Conservation (phyloP, 1,140 invertebrate species). For the Aleiodes sp. region DNA sequence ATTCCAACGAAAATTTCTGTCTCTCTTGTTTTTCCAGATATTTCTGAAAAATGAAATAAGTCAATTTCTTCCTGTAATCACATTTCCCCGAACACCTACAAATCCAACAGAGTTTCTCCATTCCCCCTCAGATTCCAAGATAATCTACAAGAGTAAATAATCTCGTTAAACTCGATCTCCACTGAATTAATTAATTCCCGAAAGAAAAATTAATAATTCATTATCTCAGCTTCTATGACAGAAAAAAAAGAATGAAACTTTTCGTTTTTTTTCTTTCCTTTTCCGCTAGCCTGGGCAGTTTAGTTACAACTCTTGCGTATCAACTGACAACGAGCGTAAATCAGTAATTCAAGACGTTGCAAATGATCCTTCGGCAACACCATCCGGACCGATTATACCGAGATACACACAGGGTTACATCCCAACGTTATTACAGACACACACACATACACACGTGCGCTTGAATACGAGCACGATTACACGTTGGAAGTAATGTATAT, state of each 20-base stretch:
- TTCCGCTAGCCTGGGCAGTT: slow-evolving; percentile 34
- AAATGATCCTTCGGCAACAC: slow-evolving; percentile 49
- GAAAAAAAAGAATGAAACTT: too few species aligned
- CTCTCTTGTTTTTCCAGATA: too few species aligned
- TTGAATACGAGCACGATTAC: slow-evolving; percentile 19
- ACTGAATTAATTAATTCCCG: neutral
- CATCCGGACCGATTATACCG: slow-evolving; percentile 44
- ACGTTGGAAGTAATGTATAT: slow-evolving; percentile 24
- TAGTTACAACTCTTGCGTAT: slow-evolving; percentile 45
- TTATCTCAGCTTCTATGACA: too few species aligned
- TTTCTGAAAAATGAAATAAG: too few species aligned
- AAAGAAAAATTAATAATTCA: too few species aligned
- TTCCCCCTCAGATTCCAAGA: too few species aligned
- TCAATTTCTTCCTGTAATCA: too few species aligned
- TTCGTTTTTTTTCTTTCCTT: neutral
- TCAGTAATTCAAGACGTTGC: slow-evolving; percentile 51
- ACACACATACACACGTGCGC: slow-evolving; percentile 36
- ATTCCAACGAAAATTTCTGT: too few species aligned
- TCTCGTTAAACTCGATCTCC: neutral
- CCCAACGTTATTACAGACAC: slow-evolving; percentile 18
- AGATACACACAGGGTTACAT: slow-evolving; percentile 37
- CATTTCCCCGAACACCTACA: too few species aligned
- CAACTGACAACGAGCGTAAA: slow-evolving; percentile 45
- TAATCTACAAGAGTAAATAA: too few species aligned
- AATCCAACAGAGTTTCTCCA: too few species aligned